Percentiles rank a stretch among this genome's conserved stretches.
Conservation (phyloP, 2,797 vertebrate genomes). For the Amphiprion clarkii region DNA sequence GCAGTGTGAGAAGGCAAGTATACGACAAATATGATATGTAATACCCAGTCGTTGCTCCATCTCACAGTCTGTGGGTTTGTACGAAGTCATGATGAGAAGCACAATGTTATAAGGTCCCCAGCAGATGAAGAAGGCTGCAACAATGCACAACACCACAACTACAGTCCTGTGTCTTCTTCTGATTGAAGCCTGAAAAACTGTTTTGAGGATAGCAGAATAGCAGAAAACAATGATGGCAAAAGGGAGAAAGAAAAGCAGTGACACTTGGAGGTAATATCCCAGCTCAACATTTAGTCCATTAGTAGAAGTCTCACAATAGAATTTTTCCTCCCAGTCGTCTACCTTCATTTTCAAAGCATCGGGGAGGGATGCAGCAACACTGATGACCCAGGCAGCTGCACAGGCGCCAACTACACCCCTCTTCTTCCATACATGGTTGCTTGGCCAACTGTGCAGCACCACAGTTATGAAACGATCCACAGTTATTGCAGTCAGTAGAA, state of each 20-base stretch:
- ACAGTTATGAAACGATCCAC: slow-evolving; percentile 79
- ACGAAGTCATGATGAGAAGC: slow-evolving; percentile 38
- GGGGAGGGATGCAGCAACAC: slow-evolving; percentile 58
- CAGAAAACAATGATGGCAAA: slow-evolving; percentile 77
- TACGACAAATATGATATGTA: slow-evolving; percentile 32
- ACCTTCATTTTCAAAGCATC: slow-evolving; percentile 46
- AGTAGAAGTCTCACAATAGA: slow-evolving; percentile 14
- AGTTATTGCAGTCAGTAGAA: slow-evolving; percentile 81
- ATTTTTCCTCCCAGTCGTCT: fast-evolving
- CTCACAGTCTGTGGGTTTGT: not conserved
- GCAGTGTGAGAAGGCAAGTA: slow-evolving; percentile 83
- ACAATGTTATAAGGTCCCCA: slow-evolving; percentile 80
- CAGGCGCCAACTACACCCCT: slow-evolving; percentile 52
- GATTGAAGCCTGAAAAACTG: slow-evolving; percentile 52
- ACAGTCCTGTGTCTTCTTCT: slow-evolving; percentile 67
- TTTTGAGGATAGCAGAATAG: slow-evolving; percentile 77
- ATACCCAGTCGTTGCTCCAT: fast-evolving
- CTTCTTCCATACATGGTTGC: slow-evolving; percentile 31
- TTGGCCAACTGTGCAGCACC: slow-evolving; percentile 64
- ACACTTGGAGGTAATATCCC: slow-evolving; percentile 68
- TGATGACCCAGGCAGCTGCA: slow-evolving; percentile 74
- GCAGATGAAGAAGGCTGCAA: slow-evolving; percentile 79
- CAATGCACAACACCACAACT: slow-evolving; percentile 71
- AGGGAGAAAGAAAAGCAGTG: slow-evolving; percentile 79
- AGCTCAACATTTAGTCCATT: fast-evolving